Base-by-base conservation (phyloP, 2,113 vertebrate genomes). In the Mungos mungo region DNA sequence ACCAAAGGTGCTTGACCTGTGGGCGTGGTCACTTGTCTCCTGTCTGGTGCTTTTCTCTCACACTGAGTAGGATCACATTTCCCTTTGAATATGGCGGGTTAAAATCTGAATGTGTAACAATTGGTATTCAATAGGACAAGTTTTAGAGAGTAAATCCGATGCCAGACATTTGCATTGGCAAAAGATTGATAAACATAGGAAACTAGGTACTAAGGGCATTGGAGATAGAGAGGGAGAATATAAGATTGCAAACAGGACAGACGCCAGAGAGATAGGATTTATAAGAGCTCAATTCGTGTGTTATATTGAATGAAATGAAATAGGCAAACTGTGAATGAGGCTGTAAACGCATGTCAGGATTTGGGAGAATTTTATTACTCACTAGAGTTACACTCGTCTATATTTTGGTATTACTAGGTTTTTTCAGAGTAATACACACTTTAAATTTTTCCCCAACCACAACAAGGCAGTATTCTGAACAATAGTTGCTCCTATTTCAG, bases 281-380 rank as follows among this genome's bases (percentile, higher is more conserved):
- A 92, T 82, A 86, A 84, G 72, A 87, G 77, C 57, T 90, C 57
- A 60, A 54, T 54, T 93, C 86, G 93, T 93, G 31, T 97, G 76
- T 35, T 96, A 45, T 29, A 95, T 63, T 69, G 57, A 94, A 94
- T 45, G 91, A 97, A 97, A 97, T 86, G 87, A 96, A 96, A 94
- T 76, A 93, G 88, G 47, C 96, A 97, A 97, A 94, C 90, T 91
- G 76, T 98, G 95, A 96, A 88, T 92, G 90, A 71, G 92, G 71
- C 90, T 96, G 29, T 93, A 96, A 98, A 95, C 86, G 84, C 90
- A 88, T 92, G 95, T 95, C 88, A 94, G 87, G 93, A 90, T 97
- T 93, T 88, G 76, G 84, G 71, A 88, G 92, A 90, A 94, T 97
- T 97, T 96, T 97, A 97, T 92, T 74, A 90, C 87, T 87, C 77